phyloP scores from a whole-genome alignment of 1,140 invertebrate genomes.

The Apis mellifera region DNA sequence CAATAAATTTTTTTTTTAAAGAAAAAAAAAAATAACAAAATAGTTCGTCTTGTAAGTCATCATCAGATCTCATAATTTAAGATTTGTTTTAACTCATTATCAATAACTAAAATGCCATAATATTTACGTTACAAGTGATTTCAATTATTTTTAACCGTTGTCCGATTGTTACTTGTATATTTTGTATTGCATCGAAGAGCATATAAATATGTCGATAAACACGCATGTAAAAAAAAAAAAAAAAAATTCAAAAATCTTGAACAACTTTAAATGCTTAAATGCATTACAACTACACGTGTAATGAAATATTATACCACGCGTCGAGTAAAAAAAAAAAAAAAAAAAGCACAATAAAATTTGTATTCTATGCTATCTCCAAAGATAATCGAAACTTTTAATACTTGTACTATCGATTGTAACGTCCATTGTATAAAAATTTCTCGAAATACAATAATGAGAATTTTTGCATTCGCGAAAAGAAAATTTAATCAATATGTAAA shows the following conservation, averaged over 20 bases:
- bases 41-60: no score
- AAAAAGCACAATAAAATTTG: neutral
- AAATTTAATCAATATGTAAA: neutral
- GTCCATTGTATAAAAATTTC: neutral
- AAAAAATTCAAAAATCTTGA: no score
- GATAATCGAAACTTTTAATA: constrained; percentile 1
- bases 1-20: no score
- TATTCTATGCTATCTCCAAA: neutral
- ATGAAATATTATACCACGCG: neutral
- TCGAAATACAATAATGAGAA: neutral
- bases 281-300: neutral
- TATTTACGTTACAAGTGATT: neutral
- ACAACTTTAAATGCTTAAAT: neutral
- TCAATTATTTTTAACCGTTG: neutral
- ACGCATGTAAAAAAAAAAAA: no score
- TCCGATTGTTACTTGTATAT: neutral
- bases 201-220: neutral
- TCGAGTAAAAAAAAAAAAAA: neutral
- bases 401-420: neutral
- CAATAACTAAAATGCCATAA: neutral
- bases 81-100: neutral
- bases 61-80: no score
- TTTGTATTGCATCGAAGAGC: neutral
- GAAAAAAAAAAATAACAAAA: no score
- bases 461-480: neutral